Percentiles rank a stretch among this genome's conserved stretches.
These are phyloP conservation scores for Epinephelus coioides DNA, from an alignment of 2,797 vertebrate species.

Conservation along the genomic window DNA sequence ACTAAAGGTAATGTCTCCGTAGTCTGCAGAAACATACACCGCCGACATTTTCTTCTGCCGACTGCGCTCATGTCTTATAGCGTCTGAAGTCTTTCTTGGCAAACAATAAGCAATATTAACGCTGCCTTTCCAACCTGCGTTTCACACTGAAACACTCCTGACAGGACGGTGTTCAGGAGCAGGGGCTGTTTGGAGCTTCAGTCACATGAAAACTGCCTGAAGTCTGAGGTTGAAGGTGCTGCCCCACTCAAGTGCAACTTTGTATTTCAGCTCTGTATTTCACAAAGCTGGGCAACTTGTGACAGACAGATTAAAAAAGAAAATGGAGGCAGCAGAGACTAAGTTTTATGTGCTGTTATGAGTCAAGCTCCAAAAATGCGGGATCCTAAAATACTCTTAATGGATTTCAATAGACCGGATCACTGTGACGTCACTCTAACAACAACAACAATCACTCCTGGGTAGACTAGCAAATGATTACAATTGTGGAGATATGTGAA, in stretches of 20 bases:
- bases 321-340: neutral
- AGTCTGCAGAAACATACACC: no score
- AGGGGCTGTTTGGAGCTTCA: conserved; percentile 6
- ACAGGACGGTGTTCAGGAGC: neutral
- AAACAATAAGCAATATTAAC: neutral
- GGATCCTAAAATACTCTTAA: neutral
- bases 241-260: no score
- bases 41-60: no score
- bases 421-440: no score
- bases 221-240: no score
- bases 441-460: no score
- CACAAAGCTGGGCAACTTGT: neutral
- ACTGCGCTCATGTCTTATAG: neutral
- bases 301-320: neutral
- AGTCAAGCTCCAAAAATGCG: neutral
- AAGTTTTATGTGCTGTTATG: neutral
- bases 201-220: neutral
- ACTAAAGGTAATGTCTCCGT: no score
- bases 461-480: no score
- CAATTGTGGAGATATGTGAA: no score
- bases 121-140: no score
- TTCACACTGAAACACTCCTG: no score
- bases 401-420: neutral
- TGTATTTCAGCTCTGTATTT: neutral
- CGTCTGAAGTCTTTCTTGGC: neutral